phyloP scores from a whole-genome alignment of 2,113 vertebrate genomes.

The Ophiodon elongatus region DNA sequence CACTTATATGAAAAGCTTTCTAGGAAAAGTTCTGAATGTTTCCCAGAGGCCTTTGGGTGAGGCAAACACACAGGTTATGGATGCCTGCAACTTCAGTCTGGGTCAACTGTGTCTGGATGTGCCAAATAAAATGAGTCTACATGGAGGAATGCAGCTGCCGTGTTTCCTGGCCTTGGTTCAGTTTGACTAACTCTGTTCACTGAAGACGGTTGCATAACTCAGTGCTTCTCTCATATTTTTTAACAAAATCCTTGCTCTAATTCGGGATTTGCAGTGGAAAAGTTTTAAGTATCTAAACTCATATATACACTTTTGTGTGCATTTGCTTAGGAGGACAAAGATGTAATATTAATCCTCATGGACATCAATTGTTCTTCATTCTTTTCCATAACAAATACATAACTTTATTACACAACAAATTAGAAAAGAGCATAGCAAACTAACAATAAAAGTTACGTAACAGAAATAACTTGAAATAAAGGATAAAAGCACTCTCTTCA shows the following conservation, averaged over 20 bases:
- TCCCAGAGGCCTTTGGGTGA: constrained; percentile 43
- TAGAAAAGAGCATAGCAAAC: neutral
- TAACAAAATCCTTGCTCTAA: constrained; percentile 14
- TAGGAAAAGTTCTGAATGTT: constrained; percentile 48
- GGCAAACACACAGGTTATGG: constrained; percentile 14
- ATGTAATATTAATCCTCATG: neutral
- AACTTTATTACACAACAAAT: constrained; percentile 16
- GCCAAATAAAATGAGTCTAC: constrained; percentile 53
- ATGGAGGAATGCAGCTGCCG: constrained; percentile 33
- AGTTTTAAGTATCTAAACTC: neutral
- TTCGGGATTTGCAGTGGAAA: neutral
- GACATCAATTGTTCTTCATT: neutral
- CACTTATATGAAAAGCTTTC: constrained; percentile 31
- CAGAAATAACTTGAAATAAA: neutral
- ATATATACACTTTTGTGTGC: neutral
- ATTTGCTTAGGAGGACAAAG: neutral
- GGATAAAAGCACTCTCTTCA: neutral
- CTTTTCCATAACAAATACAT: neutral
- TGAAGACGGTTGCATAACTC: constrained; percentile 20
- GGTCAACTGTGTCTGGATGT: constrained; percentile 38
- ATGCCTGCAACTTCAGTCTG: constrained; percentile 45
- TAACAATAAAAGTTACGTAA: neutral
- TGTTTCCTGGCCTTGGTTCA: constrained; percentile 43
- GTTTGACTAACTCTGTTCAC: constrained; percentile 28
- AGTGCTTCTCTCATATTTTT: constrained; percentile 25